Conservation (phyloP, 2,113 vertebrate genomes). For the Oophaga pumilio region DNA sequence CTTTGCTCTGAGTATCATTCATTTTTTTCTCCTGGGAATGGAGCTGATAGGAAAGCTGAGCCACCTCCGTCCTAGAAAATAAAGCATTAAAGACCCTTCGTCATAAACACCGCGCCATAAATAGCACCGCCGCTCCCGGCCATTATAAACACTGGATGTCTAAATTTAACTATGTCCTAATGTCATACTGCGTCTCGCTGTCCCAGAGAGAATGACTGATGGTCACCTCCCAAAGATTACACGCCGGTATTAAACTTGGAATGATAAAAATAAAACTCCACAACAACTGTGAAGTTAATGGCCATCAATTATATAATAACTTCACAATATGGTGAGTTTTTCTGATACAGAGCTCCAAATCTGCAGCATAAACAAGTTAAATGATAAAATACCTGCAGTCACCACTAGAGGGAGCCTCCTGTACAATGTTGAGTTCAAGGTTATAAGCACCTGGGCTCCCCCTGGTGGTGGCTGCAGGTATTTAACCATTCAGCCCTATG, state of each 20-base stretch:
- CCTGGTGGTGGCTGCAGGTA: neutral
- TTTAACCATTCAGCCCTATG: neutral
- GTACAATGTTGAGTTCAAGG: neutral
- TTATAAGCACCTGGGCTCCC: neutral
- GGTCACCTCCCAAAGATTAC: neutral
- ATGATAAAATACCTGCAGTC: neutral
- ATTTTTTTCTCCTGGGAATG: conserved; percentile 60
- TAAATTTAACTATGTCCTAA: conserved; percentile 9
- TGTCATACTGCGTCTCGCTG: neutral
- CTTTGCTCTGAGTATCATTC: conserved; percentile 59
- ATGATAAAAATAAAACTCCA: neutral
- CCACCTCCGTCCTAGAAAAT: conserved; percentile 40
- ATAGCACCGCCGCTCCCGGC: neutral
- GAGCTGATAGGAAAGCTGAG: conserved; percentile 42
- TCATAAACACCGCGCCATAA: conserved; percentile 25
- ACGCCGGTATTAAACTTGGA: neutral
- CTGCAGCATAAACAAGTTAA: neutral
- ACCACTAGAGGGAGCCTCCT: neutral
- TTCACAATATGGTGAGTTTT: neutral
- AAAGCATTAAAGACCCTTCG: neutral
- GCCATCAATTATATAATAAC: too few relatives aligned
- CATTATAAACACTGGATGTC: conserved; percentile 16
- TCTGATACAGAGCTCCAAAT: neutral
- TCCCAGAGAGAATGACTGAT: neutral
- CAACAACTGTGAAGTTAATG: neutral